Percentiles rank a stretch among this genome's conserved stretches.
Evolutionary conservation across 2,888 invertebrate genomes (phyloP).

Genomic region (Thymelicus sylvestris): DNA sequence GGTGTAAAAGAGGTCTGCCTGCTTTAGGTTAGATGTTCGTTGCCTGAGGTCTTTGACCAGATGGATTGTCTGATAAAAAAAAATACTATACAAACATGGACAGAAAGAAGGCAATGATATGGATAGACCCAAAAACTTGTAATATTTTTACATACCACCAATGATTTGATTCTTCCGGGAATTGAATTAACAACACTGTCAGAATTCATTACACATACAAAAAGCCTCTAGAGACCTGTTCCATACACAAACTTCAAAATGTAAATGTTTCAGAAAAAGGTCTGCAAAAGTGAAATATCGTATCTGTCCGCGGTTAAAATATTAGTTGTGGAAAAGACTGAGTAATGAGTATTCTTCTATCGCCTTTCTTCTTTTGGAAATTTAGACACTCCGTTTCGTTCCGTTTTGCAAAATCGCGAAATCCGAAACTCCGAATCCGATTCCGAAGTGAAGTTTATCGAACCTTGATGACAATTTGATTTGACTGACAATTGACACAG

Average conservation of each 20-base stretch:
- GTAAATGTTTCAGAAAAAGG: conserved; percentile 7
- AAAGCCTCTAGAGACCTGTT: background rate
- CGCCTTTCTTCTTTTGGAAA: no score
- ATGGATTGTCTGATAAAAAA: no score
- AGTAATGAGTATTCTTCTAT: background rate
- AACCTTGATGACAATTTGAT: no score
- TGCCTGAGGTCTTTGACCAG: no score
- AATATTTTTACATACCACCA: background rate
- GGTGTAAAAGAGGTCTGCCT: background rate
- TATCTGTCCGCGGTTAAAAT: conserved; percentile 5
- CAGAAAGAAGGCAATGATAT: no score
- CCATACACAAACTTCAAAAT: no score
- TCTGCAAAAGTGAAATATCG: background rate
- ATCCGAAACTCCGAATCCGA: no score
- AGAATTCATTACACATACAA: conserved; percentile 9
- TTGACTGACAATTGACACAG: no score
- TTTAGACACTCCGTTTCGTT: background rate
- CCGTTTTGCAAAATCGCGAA: no score
- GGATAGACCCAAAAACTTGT: no score
- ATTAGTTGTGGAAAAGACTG: background rate
- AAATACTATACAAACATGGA: no score
- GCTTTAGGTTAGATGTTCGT: background rate
- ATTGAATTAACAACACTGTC: background rate
- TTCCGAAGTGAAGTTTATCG: background rate
- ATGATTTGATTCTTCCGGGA: background rate